Evolutionary conservation across 2,888 invertebrate species (phyloP).

Genomic region (Apamea sordens): DNA sequence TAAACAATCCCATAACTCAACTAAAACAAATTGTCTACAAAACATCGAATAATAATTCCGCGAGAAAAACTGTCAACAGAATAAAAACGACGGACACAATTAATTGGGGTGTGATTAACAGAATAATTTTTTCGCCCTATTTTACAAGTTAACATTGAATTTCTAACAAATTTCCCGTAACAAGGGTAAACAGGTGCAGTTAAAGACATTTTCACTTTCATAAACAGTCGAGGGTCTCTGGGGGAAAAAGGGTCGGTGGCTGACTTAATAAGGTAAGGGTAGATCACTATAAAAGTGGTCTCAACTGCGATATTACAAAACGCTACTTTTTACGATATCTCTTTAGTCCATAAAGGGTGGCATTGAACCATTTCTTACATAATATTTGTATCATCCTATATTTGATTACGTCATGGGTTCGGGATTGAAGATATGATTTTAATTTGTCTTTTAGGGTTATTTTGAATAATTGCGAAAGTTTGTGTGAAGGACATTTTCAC

Average conservation of each 20-base stretch:
- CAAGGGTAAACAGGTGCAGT: conserved; percentile 82
- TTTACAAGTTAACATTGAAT: conserved; percentile 66
- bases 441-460: conserved; percentile 13
- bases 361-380: conserved; percentile 43
- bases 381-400: conserved; percentile 34
- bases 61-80: conserved; percentile 26
- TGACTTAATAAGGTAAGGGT: conserved; percentile 83
- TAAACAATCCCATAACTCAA: conserved; percentile 47
- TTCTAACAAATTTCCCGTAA: conserved; percentile 72
- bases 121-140: conserved; percentile 41
- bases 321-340: conserved; percentile 78
- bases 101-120: conserved; percentile 52
- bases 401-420: conserved; percentile 22
- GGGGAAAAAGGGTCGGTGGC: conserved; percentile 77
- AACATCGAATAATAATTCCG: conserved; percentile 46
- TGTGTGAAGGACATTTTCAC: not conserved
- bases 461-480: not conserved
- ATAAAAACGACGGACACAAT: conserved; percentile 38
- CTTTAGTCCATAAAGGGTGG: conserved; percentile 72
- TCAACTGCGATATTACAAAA: conserved; percentile 79
- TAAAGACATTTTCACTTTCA: conserved; percentile 83
- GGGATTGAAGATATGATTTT: conserved; percentile 10
- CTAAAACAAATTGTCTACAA: conserved; percentile 49
- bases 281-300: conserved; percentile 82
- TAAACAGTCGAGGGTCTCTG: conserved; percentile 76